Conservation (phyloP, 2,888 invertebrate species). For the Argyresthia goedartella region DNA sequence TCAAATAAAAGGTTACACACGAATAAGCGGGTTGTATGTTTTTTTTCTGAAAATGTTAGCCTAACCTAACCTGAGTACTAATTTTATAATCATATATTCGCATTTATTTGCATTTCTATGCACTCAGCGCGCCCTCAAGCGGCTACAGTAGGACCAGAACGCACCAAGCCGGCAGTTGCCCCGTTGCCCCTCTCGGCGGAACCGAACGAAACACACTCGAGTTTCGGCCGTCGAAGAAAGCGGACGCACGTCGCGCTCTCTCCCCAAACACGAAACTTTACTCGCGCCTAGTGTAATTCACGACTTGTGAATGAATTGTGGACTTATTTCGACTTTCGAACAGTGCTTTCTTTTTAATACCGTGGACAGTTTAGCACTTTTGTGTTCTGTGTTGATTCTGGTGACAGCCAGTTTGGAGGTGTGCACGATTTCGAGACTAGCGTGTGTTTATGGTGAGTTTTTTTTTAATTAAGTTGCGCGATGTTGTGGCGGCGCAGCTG, state of each 20-base stretch:
- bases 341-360: slow-evolving; percentile 36
- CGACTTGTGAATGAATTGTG: slow-evolving; percentile 46
- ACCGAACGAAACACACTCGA: slow-evolving; percentile 31
- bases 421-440: slow-evolving; percentile 49
- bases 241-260: slow-evolving; percentile 37
- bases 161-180: too few relatives aligned
- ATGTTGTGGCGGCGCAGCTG: slow-evolving; percentile 40
- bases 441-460: slow-evolving; percentile 60
- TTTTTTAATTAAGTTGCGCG: slow-evolving; percentile 41
- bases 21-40: too few relatives aligned
- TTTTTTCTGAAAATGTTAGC: too few relatives aligned
- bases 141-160: too few relatives aligned
- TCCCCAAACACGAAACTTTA: slow-evolving; percentile 40
- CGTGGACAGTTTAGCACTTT: slow-evolving; percentile 37
- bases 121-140: too few relatives aligned
- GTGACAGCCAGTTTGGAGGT: slow-evolving; percentile 58
- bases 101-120: too few relatives aligned
- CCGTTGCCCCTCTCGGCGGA: too few relatives aligned
- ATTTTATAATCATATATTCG: too few relatives aligned
- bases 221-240: slow-evolving; percentile 36
- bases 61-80: too few relatives aligned
- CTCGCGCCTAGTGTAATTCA: slow-evolving; percentile 27
- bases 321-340: slow-evolving; percentile 25
- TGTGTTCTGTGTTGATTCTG: slow-evolving; percentile 48
- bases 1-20: too few relatives aligned